These are phyloP conservation scores for Melospiza georgiana DNA, from an alignment of 2,113 vertebrate genomes.

Conservation along the genomic window DNA sequence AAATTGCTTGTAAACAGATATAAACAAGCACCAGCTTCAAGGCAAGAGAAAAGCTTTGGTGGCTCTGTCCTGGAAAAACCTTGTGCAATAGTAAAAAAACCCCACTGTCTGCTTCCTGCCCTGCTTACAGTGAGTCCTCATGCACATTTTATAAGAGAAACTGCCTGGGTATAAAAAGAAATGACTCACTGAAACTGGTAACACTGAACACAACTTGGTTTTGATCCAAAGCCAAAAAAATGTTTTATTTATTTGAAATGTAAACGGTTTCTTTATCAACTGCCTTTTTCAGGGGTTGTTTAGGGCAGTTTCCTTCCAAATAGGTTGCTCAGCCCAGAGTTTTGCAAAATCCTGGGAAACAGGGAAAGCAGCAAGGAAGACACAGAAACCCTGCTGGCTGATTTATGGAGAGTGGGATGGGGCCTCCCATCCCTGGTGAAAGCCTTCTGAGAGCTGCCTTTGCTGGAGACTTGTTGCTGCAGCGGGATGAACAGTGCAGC, in stretches of 20 bases:
- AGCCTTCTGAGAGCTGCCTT: neutral
- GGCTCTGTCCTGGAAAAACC: neutral
- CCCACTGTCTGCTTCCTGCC: neutral
- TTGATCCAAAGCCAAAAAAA: constrained; percentile 10
- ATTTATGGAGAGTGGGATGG: neutral
- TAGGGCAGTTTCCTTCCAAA: neutral
- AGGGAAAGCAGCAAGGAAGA: neutral
- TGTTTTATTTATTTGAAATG: neutral
- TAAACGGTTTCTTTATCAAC: neutral
- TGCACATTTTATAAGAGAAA: constrained; percentile 25
- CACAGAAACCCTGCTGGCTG: neutral
- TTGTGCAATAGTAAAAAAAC: neutral
- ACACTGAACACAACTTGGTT: neutral
- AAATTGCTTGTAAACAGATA: neutral
- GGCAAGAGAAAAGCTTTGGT: neutral
- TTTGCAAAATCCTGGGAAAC: neutral
- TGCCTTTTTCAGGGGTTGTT: neutral
- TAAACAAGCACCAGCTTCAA: neutral
- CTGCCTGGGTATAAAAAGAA: neutral
- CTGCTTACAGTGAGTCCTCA: neutral
- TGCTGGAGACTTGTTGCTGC: neutral
- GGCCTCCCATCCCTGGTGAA: neutral
- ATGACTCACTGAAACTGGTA: neutral
- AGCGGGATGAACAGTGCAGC: neutral
- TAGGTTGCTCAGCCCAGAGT: neutral